Base-by-base conservation (phyloP, 2,113 vertebrate species). In the Panurus biarmicus region DNA sequence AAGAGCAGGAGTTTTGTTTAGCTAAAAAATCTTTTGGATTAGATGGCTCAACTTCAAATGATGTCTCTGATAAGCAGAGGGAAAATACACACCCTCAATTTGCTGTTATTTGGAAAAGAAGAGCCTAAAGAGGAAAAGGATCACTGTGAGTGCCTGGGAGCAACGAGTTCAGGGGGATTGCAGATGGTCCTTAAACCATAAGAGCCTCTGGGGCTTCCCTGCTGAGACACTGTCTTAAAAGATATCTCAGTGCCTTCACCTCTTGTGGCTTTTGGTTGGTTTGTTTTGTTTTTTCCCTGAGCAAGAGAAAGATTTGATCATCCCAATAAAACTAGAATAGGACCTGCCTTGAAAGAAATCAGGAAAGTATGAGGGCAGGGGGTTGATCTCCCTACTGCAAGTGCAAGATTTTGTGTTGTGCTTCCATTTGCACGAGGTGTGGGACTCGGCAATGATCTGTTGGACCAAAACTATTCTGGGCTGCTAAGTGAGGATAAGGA, bases 41-140 rank as follows among this genome's bases (percentile, higher is more conserved):
- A 95, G 80, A n/a, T 92, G 77, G 76, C 73, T 92, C 77, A 69
- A 44, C 86, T 87, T 93, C 84, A 90, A 82, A 89, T 90, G 81
- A 58, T 70, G n/a, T 50, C 74, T n/a, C 67, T 76, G 86, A 87
- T 86, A 85, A 92, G 58, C 65, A 69, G 18, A 70, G 69, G 48
- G 57, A 92, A 95, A 95, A 96, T 73, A 38, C 25, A 77, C 70
- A 48, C 47, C 70, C 56, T 78, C 65, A 20, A 3, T 81, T 92
- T 79, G 76, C 56, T 88, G 33, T 64, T 70, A 69, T 94, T 92
- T 87, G 56, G 24, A 33, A 83, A 83, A 76, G 65, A 87, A 42
- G 61, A 61, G 48, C 57, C 70, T 44, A 12, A 70, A 88, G 35
- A 92, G 78, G 72, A 83, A 76, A 90, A 40, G 58, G 66, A n/a